phyloP scores from a whole-genome alignment of 2,888 invertebrate genomes.

The Lepeophtheirus nordmannii region DNA sequence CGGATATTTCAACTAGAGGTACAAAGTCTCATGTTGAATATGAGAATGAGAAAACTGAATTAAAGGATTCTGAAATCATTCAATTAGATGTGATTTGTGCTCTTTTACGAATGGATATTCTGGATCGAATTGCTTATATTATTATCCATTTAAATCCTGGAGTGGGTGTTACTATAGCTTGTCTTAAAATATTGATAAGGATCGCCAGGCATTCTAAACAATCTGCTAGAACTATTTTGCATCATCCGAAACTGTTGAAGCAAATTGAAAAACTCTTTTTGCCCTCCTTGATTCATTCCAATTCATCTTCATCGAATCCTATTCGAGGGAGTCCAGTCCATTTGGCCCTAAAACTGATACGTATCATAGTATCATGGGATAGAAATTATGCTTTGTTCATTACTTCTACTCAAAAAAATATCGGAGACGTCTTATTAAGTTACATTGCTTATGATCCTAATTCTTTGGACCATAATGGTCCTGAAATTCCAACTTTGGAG shows the following conservation, averaged over 20 bases:
- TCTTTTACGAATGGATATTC: conserved; percentile 34
- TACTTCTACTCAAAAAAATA: neutral
- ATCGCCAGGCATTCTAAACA: conserved; percentile 59
- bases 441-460: neutral
- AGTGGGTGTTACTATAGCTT: conserved; percentile 53
- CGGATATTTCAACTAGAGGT: neutral
- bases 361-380: conserved; percentile 5
- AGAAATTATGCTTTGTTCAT: conserved; percentile 5
- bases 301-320: neutral
- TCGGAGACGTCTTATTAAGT: neutral
- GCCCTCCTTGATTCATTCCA: conserved; percentile 29
- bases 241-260: conserved; percentile 48
- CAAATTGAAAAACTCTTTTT: conserved; percentile 34
- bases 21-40: neutral
- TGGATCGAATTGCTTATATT: conserved; percentile 32
- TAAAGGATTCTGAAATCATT: conserved; percentile 66
- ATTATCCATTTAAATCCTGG: conserved; percentile 43
- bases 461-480: neutral
- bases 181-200: conserved; percentile 61
- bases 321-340: conserved; percentile 21
- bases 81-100: conserved; percentile 57
- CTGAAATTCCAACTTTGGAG: conserved; percentile 26
- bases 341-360: neutral
- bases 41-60: neutral
- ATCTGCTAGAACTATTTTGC: conserved; percentile 46